Percentiles rank a stretch among this genome's conserved stretches.
Evolutionary conservation across 2,113 vertebrate species (phyloP).

Genomic region (Mirounga angustirostris): DNA sequence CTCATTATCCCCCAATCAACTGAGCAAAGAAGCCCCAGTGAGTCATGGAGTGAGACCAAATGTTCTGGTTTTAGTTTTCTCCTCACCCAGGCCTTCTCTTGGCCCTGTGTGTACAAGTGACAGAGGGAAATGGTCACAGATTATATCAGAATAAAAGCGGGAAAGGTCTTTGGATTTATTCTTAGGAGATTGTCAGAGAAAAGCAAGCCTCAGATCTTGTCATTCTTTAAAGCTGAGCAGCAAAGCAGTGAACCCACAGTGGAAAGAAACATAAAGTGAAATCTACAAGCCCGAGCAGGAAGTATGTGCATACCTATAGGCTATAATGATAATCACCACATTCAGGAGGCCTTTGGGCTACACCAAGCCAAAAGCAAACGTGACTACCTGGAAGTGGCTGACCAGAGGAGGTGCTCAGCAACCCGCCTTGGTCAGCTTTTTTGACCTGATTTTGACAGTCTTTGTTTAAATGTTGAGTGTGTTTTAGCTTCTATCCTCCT

Average conservation of each 20-base stretch:
- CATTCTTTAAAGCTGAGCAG: neutral
- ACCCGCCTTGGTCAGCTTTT: neutral
- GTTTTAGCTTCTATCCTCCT: neutral
- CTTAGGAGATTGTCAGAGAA: constrained; percentile 11
- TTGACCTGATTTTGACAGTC: neutral
- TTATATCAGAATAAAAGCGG: constrained; percentile 3
- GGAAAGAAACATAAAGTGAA: neutral
- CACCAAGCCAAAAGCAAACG: neutral
- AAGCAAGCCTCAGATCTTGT: neutral
- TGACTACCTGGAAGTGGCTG: neutral
- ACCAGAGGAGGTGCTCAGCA: neutral
- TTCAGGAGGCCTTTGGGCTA: neutral
- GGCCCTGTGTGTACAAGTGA: neutral
- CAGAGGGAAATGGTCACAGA: neutral
- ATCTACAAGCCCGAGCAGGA: neutral
- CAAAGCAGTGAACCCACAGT: neutral
- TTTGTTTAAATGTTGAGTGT: neutral
- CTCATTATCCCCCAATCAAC: neutral
- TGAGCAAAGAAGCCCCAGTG: neutral
- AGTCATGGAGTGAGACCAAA: neutral
- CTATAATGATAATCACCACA: neutral
- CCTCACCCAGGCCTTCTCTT: neutral
- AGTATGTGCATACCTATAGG: neutral
- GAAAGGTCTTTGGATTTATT: constrained; percentile 31
- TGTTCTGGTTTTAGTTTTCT: neutral